phyloP scores from a whole-genome alignment of 2,113 vertebrate species.

The Ellobius talpinus region DNA sequence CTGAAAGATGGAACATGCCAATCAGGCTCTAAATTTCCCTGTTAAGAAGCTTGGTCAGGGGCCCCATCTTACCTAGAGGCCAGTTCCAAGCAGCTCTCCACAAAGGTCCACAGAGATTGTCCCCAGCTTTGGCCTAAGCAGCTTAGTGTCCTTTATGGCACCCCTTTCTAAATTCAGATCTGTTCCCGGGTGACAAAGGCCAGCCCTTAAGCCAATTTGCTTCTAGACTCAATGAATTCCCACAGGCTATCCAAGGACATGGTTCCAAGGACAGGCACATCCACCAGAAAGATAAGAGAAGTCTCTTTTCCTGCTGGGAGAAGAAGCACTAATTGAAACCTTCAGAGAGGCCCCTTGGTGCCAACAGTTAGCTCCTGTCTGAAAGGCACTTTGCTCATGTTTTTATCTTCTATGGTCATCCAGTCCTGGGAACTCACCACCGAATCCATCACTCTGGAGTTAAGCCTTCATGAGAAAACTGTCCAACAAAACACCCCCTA shows the following conservation, averaged over 20 bases:
- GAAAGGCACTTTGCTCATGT: not conserved
- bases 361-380: no score
- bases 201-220: not conserved
- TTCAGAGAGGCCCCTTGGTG: not conserved
- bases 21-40: not conserved
- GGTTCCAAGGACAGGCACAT: not conserved
- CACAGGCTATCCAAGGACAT: not conserved
- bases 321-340: not conserved
- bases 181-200: not conserved
- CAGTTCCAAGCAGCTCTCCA: no score
- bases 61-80: not conserved
- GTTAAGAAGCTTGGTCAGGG: not conserved
- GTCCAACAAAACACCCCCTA: not conserved
- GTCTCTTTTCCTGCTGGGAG: not conserved
- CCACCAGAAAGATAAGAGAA: not conserved
- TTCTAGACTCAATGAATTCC: not conserved
- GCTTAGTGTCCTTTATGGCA: not conserved
- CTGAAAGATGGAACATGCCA: not conserved
- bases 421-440: not conserved
- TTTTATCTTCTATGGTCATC: not conserved
- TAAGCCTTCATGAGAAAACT: not conserved
- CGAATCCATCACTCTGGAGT: not conserved
- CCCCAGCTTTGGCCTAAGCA: not conserved
- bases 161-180: not conserved
- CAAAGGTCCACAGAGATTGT: no score